Evolutionary conservation across 2,888 invertebrate species (phyloP).

Genomic region (Brenthis daphne): DNA sequence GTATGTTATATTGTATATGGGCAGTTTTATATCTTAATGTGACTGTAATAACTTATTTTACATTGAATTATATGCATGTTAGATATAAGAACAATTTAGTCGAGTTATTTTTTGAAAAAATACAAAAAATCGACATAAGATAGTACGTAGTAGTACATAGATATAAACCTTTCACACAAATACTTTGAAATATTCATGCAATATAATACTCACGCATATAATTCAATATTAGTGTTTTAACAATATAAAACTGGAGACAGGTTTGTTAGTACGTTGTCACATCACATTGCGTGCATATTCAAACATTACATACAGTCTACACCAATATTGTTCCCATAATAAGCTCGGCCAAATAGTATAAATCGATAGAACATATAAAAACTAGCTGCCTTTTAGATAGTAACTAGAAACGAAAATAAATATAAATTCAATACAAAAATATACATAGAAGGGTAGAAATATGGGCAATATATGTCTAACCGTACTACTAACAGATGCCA

Average conservation of each 20-base stretch:
- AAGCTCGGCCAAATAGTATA: slow-evolving; percentile 71
- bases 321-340: slow-evolving; percentile 78
- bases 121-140: background rate
- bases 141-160: background rate
- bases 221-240: slow-evolving; percentile 41
- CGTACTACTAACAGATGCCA: slow-evolving; percentile 66
- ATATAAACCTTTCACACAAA: background rate
- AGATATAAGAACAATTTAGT: background rate
- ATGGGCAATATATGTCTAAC: slow-evolving; percentile 54
- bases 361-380: slow-evolving; percentile 23
- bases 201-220: slow-evolving; percentile 14
- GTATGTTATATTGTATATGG: slow-evolving; percentile 47
- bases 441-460: slow-evolving; percentile 35
- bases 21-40: slow-evolving; percentile 38
- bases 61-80: slow-evolving; percentile 14
- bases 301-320: slow-evolving; percentile 42
- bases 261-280: slow-evolving; percentile 41
- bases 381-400: slow-evolving; percentile 67
- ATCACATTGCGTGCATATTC: slow-evolving; percentile 57
- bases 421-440: slow-evolving; percentile 26
- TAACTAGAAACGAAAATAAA: slow-evolving; percentile 27
- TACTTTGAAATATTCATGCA: slow-evolving; percentile 4
- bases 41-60: slow-evolving; percentile 29
- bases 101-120: slow-evolving; percentile 3
- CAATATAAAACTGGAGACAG: slow-evolving; percentile 50